These are phyloP conservation scores for Schrankia costaestrigalis DNA, from an alignment of 2,888 invertebrate genomes.

Conservation along the genomic window DNA sequence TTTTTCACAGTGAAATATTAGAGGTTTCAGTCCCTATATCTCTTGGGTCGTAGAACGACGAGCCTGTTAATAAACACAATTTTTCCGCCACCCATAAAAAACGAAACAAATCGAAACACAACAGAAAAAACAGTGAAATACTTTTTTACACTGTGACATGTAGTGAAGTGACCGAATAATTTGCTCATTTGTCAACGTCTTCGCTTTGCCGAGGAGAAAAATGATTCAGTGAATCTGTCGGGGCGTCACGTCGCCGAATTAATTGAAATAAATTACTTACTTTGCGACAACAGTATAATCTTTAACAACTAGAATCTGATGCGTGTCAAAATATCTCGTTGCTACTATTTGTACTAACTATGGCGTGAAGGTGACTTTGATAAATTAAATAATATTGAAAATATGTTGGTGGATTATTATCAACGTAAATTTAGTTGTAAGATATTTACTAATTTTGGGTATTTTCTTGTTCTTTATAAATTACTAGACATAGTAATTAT, in stretches of 20 bases:
- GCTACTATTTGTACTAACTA: too few species aligned
- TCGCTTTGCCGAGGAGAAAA: conserved; percentile 65
- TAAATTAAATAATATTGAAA: too few species aligned
- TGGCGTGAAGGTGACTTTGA: too few species aligned
- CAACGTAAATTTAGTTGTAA: too few species aligned
- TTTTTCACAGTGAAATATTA: conserved; percentile 67
- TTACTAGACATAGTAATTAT: too few species aligned
- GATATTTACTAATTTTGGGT: too few species aligned
- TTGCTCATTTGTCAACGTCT: conserved; percentile 73
- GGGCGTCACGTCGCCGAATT: conserved; percentile 66
- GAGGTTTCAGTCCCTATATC: conserved; percentile 57
- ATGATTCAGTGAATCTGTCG: conserved; percentile 75
- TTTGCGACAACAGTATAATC: conserved; percentile 60
- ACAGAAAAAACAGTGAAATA: conserved; percentile 22
- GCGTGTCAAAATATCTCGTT: conserved; percentile 32
- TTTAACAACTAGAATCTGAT: conserved; percentile 48
- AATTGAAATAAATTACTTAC: conserved; percentile 74
- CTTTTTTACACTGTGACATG: conserved; percentile 41
- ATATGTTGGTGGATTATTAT: background rate
- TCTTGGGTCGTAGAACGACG: conserved; percentile 41
- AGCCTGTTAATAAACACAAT: conserved; percentile 56
- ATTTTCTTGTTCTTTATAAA: too few species aligned
- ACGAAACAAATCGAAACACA: conserved; percentile 33
- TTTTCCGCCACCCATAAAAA: conserved; percentile 39
- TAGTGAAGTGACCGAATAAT: conserved; percentile 72